A percentile compares a stretch with the other conserved stretches of the same genome.
phyloP scores from a whole-genome alignment of 2,888 invertebrate genomes.

The Sarcophaga variegata region DNA sequence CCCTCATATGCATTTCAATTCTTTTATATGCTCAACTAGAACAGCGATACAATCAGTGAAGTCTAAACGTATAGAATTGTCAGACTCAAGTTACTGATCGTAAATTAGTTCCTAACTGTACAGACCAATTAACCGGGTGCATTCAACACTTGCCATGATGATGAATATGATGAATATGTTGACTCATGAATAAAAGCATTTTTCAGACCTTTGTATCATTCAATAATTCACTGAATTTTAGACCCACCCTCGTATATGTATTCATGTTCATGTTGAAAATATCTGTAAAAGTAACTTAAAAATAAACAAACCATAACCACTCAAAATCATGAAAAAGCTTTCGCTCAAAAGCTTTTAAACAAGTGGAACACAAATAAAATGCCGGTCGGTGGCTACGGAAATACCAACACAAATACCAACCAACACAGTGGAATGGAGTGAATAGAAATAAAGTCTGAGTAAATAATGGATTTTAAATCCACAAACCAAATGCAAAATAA shows the following conservation, averaged over 20 bases:
- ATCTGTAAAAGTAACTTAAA: constrained; percentile 28
- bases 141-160: no score
- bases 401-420: background rate
- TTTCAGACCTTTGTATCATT: no score
- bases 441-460: background rate
- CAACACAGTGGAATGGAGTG: background rate
- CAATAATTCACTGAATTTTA: no score
- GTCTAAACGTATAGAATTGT: no score
- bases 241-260: background rate
- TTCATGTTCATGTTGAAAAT: background rate
- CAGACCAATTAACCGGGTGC: no score
- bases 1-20: no score
- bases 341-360: constrained; percentile 62
- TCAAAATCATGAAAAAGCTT: constrained; percentile 56
- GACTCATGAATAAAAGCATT: no score
- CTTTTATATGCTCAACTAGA: no score
- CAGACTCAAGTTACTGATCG: no score
- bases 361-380: constrained; percentile 51
- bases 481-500: background rate
- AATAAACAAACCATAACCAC: constrained; percentile 25
- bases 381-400: constrained; percentile 57
- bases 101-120: no score
- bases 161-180: no score
- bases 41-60: no score
- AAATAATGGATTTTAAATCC: constrained; percentile 9